Percentiles rank a stretch among this genome's conserved stretches.
phyloP scores from a whole-genome alignment of 2,797 vertebrate species.

The Pantherophis alleghaniensis region DNA sequence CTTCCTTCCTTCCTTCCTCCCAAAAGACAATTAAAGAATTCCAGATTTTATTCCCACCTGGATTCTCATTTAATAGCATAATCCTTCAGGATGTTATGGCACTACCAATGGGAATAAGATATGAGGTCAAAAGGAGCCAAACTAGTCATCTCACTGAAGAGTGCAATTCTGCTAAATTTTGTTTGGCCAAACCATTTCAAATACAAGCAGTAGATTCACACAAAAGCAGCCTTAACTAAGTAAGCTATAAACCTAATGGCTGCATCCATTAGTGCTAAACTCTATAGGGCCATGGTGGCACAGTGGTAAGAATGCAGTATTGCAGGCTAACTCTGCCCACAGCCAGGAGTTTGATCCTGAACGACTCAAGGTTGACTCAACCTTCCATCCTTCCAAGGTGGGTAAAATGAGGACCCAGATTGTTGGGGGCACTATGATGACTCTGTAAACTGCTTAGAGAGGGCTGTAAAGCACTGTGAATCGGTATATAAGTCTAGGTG shows the following conservation, averaged over 20 bases:
- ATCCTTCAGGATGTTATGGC: constrained; percentile 39
- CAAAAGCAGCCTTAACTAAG: not conserved
- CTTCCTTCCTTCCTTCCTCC: not conserved
- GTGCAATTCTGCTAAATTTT: not conserved
- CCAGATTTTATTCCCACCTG: constrained; percentile 46
- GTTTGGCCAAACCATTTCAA: not conserved
- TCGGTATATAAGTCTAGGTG: not conserved
- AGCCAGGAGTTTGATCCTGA: not conserved
- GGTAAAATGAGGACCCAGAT: not conserved
- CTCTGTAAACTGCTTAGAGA: not conserved
- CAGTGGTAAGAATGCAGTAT: not conserved
- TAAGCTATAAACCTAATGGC: not conserved
- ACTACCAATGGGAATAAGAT: constrained; percentile 58
- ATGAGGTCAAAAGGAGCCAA: constrained; percentile 53
- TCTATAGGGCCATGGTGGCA: not conserved
- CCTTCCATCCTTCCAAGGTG: not conserved
- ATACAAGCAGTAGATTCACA: not conserved
- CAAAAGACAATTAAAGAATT: constrained; percentile 47
- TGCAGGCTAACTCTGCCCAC: not conserved
- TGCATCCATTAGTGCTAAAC: not conserved
- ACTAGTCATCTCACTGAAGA: constrained; percentile 31
- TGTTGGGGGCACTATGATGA: not conserved
- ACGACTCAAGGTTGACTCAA: not conserved
- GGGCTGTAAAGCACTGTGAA: not conserved
- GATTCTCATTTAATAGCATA: constrained; percentile 56